These are phyloP conservation scores for Parnassius orleans DNA, from an alignment of 2,888 invertebrate species.

Conservation along the genomic window DNA sequence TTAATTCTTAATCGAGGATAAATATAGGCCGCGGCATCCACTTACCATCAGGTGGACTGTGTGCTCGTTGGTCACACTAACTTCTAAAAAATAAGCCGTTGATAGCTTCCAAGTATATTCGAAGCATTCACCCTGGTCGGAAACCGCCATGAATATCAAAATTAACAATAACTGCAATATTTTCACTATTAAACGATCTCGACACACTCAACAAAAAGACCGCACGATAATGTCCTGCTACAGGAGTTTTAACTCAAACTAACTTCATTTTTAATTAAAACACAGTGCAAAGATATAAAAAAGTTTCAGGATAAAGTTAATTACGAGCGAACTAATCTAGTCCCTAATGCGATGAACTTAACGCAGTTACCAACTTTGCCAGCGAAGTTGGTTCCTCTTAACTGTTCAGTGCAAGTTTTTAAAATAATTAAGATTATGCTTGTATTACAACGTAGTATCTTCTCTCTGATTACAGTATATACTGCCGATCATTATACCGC, in stretches of 20 bases:
- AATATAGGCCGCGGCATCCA: too few relatives aligned
- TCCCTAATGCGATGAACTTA: conserved; percentile 25
- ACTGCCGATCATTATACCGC: too few relatives aligned
- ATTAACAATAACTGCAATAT: too few relatives aligned
- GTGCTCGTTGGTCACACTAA: too few relatives aligned
- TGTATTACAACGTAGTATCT: background rate
- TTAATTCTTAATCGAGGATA: too few relatives aligned
- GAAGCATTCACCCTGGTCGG: too few relatives aligned
- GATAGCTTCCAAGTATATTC: too few relatives aligned
- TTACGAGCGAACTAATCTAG: conserved; percentile 22
- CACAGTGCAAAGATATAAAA: conserved; percentile 21
- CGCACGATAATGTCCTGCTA: conserved; percentile 13
- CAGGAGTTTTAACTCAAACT: conserved; percentile 19
- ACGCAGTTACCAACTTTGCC: conserved; percentile 25
- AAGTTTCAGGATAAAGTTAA: conserved; percentile 22
- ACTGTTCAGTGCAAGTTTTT: conserved; percentile 23
- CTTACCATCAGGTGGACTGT: too few relatives aligned
- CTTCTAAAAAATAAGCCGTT: too few relatives aligned
- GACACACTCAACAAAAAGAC: background rate
- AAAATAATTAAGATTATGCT: conserved; percentile 24
- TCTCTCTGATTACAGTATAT: background rate
- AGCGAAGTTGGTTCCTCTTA: conserved; percentile 6
- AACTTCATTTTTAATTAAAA: conserved; percentile 25
- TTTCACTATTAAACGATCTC: too few relatives aligned
- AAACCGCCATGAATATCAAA: too few relatives aligned